These are phyloP conservation scores for Gymnocephalus cernua DNA, from an alignment of 2,113 vertebrate species.

Conservation along the genomic window DNA sequence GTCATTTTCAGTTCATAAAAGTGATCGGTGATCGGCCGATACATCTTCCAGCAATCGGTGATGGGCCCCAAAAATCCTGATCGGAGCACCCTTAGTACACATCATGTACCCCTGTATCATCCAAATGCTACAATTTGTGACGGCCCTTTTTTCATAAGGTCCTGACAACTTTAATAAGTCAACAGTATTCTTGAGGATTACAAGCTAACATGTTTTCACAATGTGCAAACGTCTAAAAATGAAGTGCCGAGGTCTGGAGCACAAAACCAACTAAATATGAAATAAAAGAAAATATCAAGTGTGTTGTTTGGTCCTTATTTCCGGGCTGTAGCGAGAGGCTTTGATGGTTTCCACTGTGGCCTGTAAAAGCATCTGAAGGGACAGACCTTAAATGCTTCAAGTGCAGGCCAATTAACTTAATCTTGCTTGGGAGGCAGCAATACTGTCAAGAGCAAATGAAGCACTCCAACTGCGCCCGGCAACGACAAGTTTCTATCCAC, in stretches of 20 bases:
- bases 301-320: conserved; percentile 47
- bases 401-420: conserved; percentile 47
- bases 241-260: conserved; percentile 86
- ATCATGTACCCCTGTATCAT: neutral
- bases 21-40: too few species aligned
- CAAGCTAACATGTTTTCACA: conserved; percentile 66
- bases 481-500: neutral
- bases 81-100: too few species aligned
- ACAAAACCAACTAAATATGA: conserved; percentile 87
- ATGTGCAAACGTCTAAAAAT: conserved; percentile 65
- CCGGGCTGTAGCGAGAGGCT: neutral
- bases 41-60: too few species aligned
- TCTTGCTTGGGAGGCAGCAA: conserved; percentile 53
- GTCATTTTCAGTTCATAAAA: too few species aligned
- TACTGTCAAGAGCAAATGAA: conserved; percentile 61
- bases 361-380: conserved; percentile 5
- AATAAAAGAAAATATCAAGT: conserved; percentile 92
- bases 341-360: neutral
- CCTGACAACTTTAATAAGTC: conserved; percentile 82
- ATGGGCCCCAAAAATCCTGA: too few species aligned
- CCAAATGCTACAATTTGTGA: neutral
- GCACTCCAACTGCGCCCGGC: neutral
- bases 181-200: conserved; percentile 70
- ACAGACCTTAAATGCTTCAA: conserved; percentile 41
- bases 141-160: neutral